phyloP scores from a whole-genome alignment of 2,113 vertebrate species.

The Chaetops frenatus region DNA sequence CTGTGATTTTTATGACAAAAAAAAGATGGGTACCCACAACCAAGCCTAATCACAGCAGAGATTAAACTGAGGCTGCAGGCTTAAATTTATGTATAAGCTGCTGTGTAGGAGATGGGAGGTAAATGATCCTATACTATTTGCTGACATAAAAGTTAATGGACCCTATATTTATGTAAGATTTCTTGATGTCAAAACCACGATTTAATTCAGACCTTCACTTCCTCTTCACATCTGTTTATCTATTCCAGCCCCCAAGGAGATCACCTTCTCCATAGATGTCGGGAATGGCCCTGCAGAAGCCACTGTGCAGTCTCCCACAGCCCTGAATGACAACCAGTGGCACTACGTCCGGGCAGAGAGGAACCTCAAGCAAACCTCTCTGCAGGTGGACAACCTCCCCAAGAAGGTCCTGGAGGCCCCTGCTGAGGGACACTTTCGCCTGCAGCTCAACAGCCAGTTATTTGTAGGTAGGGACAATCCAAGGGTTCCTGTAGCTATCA shows the following conservation, averaged over 20 bases:
- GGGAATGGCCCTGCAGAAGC: slow-evolving; percentile 85
- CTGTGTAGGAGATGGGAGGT: slow-evolving; percentile 25
- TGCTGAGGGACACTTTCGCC: slow-evolving; percentile 81
- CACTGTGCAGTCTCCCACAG: slow-evolving; percentile 78
- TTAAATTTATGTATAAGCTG: slow-evolving; percentile 11
- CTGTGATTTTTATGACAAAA: not conserved
- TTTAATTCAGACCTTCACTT: not conserved
- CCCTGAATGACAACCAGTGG: slow-evolving; percentile 95
- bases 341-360: slow-evolving; percentile 87
- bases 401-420: slow-evolving; percentile 77
- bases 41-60: not conserved
- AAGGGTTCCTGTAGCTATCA: not conserved
- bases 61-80: not conserved
- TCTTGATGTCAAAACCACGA: not conserved
- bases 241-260: slow-evolving; percentile 81
- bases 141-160: slow-evolving; percentile 26
- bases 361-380: slow-evolving; percentile 87
- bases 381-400: slow-evolving; percentile 89
- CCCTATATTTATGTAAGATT: slow-evolving; percentile 15
- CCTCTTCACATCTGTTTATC: not conserved
- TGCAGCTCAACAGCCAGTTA: slow-evolving; percentile 88
- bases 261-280: slow-evolving; percentile 89
- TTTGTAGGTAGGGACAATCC: slow-evolving; percentile 85
- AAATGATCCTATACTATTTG: slow-evolving; percentile 16
- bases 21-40: not conserved